phyloP scores from a whole-genome alignment of 1,140 invertebrate species.

The Eurosta solidaginis region DNA sequence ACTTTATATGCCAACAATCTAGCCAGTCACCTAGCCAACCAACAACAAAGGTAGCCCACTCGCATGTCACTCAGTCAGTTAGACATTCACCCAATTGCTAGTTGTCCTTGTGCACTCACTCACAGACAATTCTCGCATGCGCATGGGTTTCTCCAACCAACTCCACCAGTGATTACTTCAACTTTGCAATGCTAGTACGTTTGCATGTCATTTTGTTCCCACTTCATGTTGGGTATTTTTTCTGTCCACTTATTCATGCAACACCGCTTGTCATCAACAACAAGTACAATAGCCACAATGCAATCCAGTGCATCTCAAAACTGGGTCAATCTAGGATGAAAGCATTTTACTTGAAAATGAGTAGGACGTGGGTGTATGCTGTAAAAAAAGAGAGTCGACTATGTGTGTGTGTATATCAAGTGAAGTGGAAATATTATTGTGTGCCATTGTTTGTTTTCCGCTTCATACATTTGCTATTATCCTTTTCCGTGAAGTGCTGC shows the following conservation, averaged over 20 bases:
- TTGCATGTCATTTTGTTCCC: not conserved
- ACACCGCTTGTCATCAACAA: not conserved
- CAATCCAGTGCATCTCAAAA: conserved; percentile 16
- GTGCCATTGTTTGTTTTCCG: conserved; percentile 17
- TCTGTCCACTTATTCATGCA: not conserved
- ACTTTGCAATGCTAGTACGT: no score
- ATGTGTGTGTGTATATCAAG: not conserved
- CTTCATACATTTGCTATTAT: not conserved
- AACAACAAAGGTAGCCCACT: no score
- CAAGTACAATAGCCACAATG: conserved; percentile 4
- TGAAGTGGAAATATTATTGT: conserved; percentile 23
- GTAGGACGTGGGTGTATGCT: not conserved
- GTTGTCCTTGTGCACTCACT: conserved; percentile 12
- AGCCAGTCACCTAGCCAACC: not conserved
- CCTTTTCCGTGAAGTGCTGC: no score
- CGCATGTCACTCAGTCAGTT: not conserved
- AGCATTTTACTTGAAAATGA: not conserved
- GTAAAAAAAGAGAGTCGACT: not conserved
- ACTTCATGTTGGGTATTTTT: not conserved
- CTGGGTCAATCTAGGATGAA: conserved; percentile 19
- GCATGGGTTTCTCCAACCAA: not conserved
- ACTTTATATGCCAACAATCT: not conserved
- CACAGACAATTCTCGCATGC: not conserved
- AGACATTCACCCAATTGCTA: not conserved
- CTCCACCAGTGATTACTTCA: not conserved